Base-by-base conservation (phyloP, 2,888 invertebrate species). In the Cephus pygmeus region DNA sequence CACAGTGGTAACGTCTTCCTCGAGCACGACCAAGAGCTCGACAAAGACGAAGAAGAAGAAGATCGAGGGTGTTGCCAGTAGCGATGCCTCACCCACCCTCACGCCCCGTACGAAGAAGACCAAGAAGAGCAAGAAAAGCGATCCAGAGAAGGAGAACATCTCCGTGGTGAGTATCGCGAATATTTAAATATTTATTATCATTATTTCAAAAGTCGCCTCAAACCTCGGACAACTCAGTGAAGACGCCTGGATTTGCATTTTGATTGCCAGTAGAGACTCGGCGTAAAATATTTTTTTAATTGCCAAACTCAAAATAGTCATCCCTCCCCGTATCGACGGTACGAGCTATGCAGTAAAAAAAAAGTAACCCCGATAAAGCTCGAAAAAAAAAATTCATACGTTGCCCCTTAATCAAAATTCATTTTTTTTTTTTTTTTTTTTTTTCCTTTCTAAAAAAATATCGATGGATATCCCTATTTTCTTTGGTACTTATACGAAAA, bases 71-170 rank as follows among this genome's bases (percentile, higher is more conserved):
- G 87, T 87, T 74, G 82, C 86, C 78, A 89, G 88, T 79, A 90
- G 90, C 88, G 90, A 91, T 90, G 90, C 88, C 80, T 90, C 89
- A 79, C 86, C 91, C 76, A 90, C 88, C 84, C 91, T 89, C 83
- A 90, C 91, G 79, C 89, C 90, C 73, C 89, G 90, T 77, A 94
- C 93, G 89, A 94, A 93, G 90, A 94, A 94, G 88, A 92, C 93
- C 78, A 95, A 94, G 92, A 95, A 94, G 89, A 93, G 93, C 76
- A 94, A 94, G 89, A 94, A 94, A 87, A 92, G 89, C 82, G 94
- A 94, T 82, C 92, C 92, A 80, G 94, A 94, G 86, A 94, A 94
- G 90, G 94, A 95, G 88, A 95, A 94, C 87, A 94, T 95, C 88
- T 95, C 94, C 82, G 94, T 95, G 92, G 95, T 95, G 91, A 94